Evolutionary conservation across 1,140 invertebrate genomes (phyloP).

Genomic region (Pectinophora gossypiella): DNA sequence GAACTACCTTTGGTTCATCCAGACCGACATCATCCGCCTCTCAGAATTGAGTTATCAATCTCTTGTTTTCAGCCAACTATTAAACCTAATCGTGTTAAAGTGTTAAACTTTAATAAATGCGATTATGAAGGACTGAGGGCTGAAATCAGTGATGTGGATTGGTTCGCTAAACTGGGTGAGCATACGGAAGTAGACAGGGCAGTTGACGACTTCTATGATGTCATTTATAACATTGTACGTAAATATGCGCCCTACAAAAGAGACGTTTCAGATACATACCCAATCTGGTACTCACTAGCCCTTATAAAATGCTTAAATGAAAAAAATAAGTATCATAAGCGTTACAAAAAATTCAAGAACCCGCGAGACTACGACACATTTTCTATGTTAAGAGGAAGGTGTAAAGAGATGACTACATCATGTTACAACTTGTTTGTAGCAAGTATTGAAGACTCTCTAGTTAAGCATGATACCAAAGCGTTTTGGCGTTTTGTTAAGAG

Average conservation of each 20-base stretch:
- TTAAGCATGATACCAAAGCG: background rate
- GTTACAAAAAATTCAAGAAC: conserved; percentile 11
- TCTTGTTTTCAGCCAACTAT: background rate
- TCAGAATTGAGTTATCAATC: too few relatives aligned
- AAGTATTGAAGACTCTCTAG: background rate
- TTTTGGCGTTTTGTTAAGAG: background rate
- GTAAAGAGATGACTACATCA: background rate
- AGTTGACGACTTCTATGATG: background rate
- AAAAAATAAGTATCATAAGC: conserved; percentile 11
- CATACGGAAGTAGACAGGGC: background rate
- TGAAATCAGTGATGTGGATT: background rate
- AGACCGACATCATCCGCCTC: background rate
- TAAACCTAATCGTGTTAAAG: background rate
- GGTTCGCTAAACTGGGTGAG: background rate
- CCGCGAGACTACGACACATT: conserved; percentile 15
- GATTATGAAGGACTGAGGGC: background rate
- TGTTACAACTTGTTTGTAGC: background rate
- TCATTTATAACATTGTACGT: background rate
- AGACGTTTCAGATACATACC: background rate
- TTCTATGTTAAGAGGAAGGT: conserved; percentile 2
- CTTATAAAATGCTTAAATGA: conserved; percentile 10
- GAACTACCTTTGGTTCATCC: background rate
- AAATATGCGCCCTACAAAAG: background rate
- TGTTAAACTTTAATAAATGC: background rate
- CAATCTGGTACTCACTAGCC: conserved; percentile 8